A percentile compares a stretch with the other conserved stretches of the same genome.
phyloP scores from a whole-genome alignment of 2,113 vertebrate species.

The Platichthys stellatus region DNA sequence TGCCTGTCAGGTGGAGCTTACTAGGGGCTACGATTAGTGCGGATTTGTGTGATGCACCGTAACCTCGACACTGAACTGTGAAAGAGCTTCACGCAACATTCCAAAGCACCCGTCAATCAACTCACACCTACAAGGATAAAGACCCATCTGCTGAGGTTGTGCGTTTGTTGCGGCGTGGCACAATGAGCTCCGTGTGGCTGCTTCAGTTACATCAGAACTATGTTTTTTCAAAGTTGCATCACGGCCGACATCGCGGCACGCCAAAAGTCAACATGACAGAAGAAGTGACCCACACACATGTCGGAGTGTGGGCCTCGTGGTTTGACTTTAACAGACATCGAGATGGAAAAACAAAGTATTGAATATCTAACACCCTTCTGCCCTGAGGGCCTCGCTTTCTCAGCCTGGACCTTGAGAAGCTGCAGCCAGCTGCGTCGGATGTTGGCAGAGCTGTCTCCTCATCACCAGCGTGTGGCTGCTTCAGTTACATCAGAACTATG shows the following conservation, averaged over 20 bases:
- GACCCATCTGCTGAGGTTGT: conserved; percentile 59
- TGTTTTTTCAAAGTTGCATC: conserved; percentile 48
- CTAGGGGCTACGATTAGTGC: conserved; percentile 77
- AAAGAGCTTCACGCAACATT: conserved; percentile 78
- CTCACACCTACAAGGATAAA: conserved; percentile 74
- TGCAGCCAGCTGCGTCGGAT: conserved; percentile 74
- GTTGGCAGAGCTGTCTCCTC: conserved; percentile 51
- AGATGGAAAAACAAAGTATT: conserved; percentile 29
- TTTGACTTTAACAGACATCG: conserved; percentile 31
- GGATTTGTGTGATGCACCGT: conserved; percentile 78
- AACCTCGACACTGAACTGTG: conserved; percentile 79
- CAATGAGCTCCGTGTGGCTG: conserved; percentile 32
- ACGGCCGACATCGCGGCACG: conserved; percentile 18
- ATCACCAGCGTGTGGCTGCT: no score
- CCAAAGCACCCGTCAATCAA: conserved; percentile 78
- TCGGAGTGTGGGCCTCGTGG: conserved; percentile 6
- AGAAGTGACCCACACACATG: conserved; percentile 52
- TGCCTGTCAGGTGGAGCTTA: conserved; percentile 78
- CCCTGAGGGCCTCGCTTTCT: conserved; percentile 49
- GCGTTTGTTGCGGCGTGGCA: conserved; percentile 47
- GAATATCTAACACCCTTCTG: conserved; percentile 21
- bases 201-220: conserved; percentile 36
- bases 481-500: no score
- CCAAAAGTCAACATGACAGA: conserved; percentile 43
- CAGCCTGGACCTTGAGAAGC: conserved; percentile 67